These are phyloP conservation scores for Parnassius apollo DNA, from an alignment of 2,888 invertebrate species.

Conservation along the genomic window DNA sequence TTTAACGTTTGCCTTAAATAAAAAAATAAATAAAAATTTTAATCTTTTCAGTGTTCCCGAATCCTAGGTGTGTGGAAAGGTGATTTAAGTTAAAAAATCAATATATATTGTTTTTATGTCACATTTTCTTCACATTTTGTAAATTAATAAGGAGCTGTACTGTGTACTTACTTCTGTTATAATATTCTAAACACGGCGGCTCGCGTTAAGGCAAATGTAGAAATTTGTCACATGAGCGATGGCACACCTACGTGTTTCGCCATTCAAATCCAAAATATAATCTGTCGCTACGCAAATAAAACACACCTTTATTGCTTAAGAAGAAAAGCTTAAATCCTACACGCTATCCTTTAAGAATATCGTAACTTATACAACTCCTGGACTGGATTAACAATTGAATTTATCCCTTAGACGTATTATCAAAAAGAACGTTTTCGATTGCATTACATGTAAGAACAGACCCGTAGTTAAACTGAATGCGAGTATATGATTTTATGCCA, in stretches of 20 bases:
- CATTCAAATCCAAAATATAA: slow-evolving; percentile 78
- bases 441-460: slow-evolving; percentile 45
- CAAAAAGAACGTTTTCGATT: slow-evolving; percentile 68
- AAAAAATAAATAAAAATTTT: too few species aligned
- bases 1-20: too few species aligned
- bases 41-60: too few species aligned
- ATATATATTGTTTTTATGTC: too few species aligned
- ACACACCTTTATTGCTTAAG: slow-evolving; percentile 80
- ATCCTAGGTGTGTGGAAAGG: too few species aligned
- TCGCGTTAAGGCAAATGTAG: slow-evolving; percentile 80
- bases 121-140: slow-evolving; percentile 52
- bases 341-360: slow-evolving; percentile 62
- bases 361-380: slow-evolving; percentile 64
- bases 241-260: slow-evolving; percentile 79
- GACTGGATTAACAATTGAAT: slow-evolving; percentile 67
- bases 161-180: slow-evolving; percentile 60
- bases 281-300: slow-evolving; percentile 72
- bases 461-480: slow-evolving; percentile 65
- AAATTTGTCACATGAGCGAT: slow-evolving; percentile 82
- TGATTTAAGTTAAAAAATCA: too few species aligned
- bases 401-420: slow-evolving; percentile 71
- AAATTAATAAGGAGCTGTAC: slow-evolving; percentile 71
- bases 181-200: slow-evolving; percentile 78
- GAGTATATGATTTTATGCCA: slow-evolving; percentile 77
- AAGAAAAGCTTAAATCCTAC: slow-evolving; percentile 75